These are phyloP conservation scores for Nasonia giraulti DNA, from an alignment of 1,140 invertebrate genomes.

Conservation along the genomic window DNA sequence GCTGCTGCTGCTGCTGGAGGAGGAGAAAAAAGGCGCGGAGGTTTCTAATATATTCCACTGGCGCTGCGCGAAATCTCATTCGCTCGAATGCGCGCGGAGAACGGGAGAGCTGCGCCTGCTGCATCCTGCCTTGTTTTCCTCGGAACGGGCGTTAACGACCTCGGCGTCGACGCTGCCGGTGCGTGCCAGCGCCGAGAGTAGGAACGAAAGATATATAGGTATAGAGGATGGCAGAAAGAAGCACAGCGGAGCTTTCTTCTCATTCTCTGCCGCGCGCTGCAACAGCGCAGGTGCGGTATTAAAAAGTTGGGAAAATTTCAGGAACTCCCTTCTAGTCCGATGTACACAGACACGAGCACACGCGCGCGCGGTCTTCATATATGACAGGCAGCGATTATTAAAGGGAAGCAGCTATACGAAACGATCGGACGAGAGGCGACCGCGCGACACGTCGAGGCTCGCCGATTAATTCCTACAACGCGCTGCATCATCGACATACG, in stretches of 20 bases:
- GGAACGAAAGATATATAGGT: too few relatives aligned
- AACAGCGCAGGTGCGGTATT: too few relatives aligned
- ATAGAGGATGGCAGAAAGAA: neutral
- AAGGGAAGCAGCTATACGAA: conserved; percentile 12
- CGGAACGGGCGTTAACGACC: conserved; percentile 3
- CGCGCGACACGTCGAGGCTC: neutral
- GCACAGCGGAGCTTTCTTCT: neutral
- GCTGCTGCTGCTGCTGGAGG: too few relatives aligned
- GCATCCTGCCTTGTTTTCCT: neutral
- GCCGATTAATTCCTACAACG: conserved; percentile 25
- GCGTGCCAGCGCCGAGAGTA: neutral
- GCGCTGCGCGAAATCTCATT: neutral
- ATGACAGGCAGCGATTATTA: neutral
- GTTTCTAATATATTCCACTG: conserved; percentile 29
- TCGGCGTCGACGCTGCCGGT: neutral
- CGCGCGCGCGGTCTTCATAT: neutral
- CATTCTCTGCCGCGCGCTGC: neutral
- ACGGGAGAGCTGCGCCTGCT: neutral
- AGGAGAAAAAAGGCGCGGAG: neutral
- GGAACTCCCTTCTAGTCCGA: neutral
- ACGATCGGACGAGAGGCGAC: neutral
- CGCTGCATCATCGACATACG: conserved; percentile 25
- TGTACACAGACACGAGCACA: neutral
- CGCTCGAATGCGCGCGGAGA: neutral
- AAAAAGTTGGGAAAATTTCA: too few relatives aligned